Evolutionary conservation across 2,113 vertebrate species (phyloP).

Genomic region (Danio rerio): DNA sequence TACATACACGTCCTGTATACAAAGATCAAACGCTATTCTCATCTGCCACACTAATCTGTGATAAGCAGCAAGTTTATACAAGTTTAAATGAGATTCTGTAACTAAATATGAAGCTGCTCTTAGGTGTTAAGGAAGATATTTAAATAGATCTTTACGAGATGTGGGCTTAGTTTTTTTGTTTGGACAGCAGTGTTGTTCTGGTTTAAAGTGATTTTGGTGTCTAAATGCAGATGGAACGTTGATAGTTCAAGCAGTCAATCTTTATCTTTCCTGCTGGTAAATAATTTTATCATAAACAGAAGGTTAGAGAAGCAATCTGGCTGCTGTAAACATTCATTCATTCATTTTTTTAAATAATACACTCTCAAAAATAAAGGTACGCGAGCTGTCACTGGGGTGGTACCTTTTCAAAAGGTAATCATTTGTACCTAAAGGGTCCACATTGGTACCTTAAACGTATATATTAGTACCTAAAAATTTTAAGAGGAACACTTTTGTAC

Average conservation of each 20-base stretch:
- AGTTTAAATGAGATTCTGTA: constrained; percentile 11
- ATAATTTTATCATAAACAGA: too few species aligned
- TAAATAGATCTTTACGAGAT: neutral
- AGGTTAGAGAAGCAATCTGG: too few species aligned
- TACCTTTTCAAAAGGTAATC: too few species aligned
- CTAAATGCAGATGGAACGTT: neutral
- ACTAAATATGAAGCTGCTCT: neutral
- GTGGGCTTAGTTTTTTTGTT: neutral
- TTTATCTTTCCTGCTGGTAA: neutral
- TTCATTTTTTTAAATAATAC: too few species aligned
- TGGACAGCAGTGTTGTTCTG: neutral
- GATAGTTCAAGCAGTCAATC: constrained; percentile 26
- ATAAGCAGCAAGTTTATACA: constrained; percentile 27
- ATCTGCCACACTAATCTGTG: constrained; percentile 30
- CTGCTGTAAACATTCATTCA: too few species aligned
- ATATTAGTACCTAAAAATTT: too few species aligned
- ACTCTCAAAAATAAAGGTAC: too few species aligned
- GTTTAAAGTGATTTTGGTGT: neutral
- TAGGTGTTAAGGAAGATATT: neutral
- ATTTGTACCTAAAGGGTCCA: too few species aligned
- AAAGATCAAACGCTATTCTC: constrained; percentile 6
- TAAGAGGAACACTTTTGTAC: too few species aligned
- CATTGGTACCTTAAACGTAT: too few species aligned
- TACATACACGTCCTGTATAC: neutral
- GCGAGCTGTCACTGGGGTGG: too few species aligned